Base-by-base conservation (phyloP, 2,113 vertebrate species). In the Micronycteris hirsuta region DNA sequence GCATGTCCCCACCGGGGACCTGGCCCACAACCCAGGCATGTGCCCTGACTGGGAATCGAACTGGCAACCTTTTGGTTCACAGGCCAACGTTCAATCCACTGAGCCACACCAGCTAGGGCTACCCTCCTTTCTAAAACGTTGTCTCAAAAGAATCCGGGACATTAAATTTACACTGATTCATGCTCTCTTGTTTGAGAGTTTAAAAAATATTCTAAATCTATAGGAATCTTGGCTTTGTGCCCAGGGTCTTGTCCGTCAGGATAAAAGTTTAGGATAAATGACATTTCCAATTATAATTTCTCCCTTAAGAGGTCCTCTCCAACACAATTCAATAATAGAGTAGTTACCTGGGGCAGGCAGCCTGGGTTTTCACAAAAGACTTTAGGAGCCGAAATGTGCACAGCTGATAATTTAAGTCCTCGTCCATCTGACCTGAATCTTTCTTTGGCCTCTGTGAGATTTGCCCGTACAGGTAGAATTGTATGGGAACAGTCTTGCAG, bases 231-330 rank as follows among this genome's bases (percentile, higher is more conserved):
- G 98, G 97, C 96, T 95, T 92, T 22, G 28, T 87, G 97, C 97
- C 97, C 70, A 84, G 96, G 91, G 97, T 96, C 95, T 97, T 97
- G 94, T 96, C 96, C 98, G 97, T 97, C 97, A 0, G 8, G 97
- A 97, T 97, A 96, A 92, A 98, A 97, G 94, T 97, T 97, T 97
- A 95, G 96, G 96, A 97, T 98, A 98, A 98, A 97, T 96, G 97
- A 98, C 97, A 96, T 92, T 98, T 98, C 88, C 97, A 98, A 97
- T 98, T 98, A 98, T 93, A 93, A 89, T 97, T 98, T 98, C 96
- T 98, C 98, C 97, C 97, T 77, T 71, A 97, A 98, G 96, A 97
- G 84, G 97, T 97, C 98, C 94, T 95, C 91, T 97, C 95, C 22
- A 63, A 91, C 63, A 96, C 1, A 0, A 77, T 96, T 98, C 84